phyloP scores from a whole-genome alignment of 2,797 vertebrate species.

The Cyprinodon diabolis region DNA sequence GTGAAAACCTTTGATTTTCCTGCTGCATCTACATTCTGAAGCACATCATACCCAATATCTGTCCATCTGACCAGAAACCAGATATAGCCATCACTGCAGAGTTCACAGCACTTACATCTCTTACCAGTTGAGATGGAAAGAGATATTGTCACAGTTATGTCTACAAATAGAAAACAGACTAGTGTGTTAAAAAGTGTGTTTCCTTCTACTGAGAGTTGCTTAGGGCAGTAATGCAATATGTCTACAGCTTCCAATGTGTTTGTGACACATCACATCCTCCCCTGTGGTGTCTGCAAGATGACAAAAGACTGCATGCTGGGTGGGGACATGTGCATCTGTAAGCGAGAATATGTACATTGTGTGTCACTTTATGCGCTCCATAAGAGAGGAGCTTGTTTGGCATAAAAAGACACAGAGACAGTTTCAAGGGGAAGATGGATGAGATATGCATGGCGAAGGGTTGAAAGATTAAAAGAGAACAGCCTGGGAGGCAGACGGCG shows the following conservation, averaged over 20 bases:
- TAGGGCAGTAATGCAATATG: constrained; percentile 59
- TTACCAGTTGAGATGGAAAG: constrained; percentile 25
- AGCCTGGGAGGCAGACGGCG: constrained; percentile 37
- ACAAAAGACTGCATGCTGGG: constrained; percentile 41
- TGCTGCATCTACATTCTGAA: constrained; percentile 27
- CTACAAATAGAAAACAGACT: constrained; percentile 48
- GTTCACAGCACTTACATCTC: constrained; percentile 37
- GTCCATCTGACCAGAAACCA: constrained; percentile 25
- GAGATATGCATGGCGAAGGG: constrained; percentile 25
- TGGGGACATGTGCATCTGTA: constrained; percentile 26
- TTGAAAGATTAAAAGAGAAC: constrained; percentile 62
- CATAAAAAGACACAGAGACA: constrained; percentile 14
- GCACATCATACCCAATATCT: constrained; percentile 12
- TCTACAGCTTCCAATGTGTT: constrained; percentile 47
- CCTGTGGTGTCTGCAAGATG: constrained; percentile 50
- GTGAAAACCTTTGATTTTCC: constrained; percentile 28
- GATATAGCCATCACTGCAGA: constrained; percentile 27
- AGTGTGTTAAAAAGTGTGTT: constrained; percentile 22
- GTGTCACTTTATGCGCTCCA: constrained; percentile 9
- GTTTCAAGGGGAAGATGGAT: constrained; percentile 17
- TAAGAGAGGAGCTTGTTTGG: constrained; percentile 5
- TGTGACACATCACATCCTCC: constrained; percentile 59
- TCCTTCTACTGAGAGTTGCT: constrained; percentile 52
- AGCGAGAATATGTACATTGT: constrained; percentile 14
- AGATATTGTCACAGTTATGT: constrained; percentile 46